These are phyloP conservation scores for Peucedramus taeniatus DNA, from an alignment of 2,113 vertebrate species.

Conservation along the genomic window DNA sequence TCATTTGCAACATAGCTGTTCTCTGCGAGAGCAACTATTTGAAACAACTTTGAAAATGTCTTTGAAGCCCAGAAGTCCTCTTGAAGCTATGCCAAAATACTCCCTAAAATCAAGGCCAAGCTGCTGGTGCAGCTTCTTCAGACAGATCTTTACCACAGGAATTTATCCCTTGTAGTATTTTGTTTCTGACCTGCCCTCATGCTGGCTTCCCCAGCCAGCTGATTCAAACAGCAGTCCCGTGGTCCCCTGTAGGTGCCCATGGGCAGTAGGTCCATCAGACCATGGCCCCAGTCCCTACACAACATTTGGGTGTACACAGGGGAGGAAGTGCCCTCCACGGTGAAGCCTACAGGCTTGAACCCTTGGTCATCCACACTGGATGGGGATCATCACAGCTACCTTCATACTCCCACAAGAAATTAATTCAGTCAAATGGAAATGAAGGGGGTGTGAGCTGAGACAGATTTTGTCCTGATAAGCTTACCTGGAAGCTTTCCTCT, in stretches of 20 bases:
- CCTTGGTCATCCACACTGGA: neutral
- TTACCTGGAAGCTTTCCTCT: neutral
- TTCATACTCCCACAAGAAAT: neutral
- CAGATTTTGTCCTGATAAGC: neutral
- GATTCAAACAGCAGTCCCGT: neutral
- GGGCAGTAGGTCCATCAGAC: rapidly evolving
- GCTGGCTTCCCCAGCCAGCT: neutral
- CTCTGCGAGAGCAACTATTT: neutral
- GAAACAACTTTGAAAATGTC: neutral
- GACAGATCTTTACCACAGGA: neutral
- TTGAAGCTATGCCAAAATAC: neutral
- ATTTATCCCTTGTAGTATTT: neutral
- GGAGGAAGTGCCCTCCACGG: neutral
- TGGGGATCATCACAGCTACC: neutral
- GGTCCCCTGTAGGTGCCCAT: neutral
- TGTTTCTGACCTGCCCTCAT: neutral
- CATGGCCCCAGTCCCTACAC: neutral
- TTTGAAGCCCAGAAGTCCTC: neutral
- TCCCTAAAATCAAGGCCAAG: neutral
- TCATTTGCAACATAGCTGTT: neutral
- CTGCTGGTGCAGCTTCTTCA: neutral
- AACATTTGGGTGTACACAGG: neutral
- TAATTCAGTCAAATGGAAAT: neutral
- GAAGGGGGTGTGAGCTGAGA: neutral
- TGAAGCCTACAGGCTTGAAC: neutral